Evolutionary conservation across 2,797 vertebrate species (phyloP).

Genomic region (Sebastes matsubarae): DNA sequence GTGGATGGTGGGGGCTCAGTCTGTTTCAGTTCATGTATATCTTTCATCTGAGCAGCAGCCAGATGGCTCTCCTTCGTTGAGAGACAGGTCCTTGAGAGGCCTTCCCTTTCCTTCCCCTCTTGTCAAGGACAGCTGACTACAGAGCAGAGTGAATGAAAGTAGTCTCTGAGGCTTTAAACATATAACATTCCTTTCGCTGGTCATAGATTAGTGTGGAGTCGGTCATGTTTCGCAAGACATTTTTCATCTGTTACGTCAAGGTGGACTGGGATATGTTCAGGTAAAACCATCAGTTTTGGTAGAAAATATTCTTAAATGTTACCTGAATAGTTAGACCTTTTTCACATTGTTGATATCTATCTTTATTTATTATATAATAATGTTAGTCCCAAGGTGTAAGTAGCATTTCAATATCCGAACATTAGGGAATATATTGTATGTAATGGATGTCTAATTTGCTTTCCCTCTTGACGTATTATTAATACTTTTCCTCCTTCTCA

Average conservation of each 20-base stretch:
- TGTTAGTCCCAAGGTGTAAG: not conserved
- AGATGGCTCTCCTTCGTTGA: not conserved
- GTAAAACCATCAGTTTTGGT: slow-evolving; percentile 21
- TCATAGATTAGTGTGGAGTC: not conserved
- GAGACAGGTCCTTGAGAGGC: slow-evolving; percentile 40
- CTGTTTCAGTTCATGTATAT: not conserved
- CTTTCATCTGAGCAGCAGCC: slow-evolving; percentile 1
- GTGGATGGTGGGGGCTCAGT: not conserved
- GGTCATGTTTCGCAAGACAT: slow-evolving; percentile 60
- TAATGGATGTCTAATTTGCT: not conserved
- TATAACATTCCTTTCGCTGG: slow-evolving; percentile 9
- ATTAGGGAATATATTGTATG: not conserved
- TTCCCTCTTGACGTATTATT: not conserved
- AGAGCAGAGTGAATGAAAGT: slow-evolving; percentile 7
- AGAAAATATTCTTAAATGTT: not conserved
- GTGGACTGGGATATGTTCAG: slow-evolving; percentile 58
- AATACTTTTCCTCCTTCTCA: not conserved
- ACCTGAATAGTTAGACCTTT: not conserved
- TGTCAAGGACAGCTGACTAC: slow-evolving; percentile 71
- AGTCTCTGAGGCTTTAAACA: not conserved
- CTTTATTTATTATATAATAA: not conserved
- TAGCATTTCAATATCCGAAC: not conserved
- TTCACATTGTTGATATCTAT: not conserved
- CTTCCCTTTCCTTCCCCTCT: slow-evolving; percentile 15
- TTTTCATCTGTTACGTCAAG: slow-evolving; percentile 45